phyloP scores from a whole-genome alignment of 2,888 invertebrate species.

The Caenorhabditis imperialis region DNA sequence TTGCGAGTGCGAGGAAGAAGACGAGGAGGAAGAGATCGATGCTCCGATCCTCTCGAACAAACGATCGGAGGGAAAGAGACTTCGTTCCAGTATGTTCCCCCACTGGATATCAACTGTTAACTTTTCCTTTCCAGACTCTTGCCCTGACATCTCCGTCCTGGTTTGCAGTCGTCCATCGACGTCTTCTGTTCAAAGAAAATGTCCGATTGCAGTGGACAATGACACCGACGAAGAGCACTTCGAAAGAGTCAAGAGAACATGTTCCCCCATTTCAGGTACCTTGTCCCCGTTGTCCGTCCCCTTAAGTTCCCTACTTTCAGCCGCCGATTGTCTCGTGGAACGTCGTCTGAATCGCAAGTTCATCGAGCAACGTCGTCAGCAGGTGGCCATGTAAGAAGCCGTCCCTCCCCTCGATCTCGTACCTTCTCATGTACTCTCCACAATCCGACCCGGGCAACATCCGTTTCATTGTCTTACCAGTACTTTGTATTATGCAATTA shows the following conservation, averaged over 20 bases:
- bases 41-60: slow-evolving; percentile 48
- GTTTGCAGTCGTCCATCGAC: slow-evolving; percentile 22
- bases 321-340: slow-evolving; percentile 60
- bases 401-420: slow-evolving; percentile 29
- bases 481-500: slow-evolving; percentile 33
- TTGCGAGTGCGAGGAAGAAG: slow-evolving; percentile 25
- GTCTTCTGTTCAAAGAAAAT: slow-evolving; percentile 19
- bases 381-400: slow-evolving; percentile 61
- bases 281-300: slow-evolving; percentile 54
- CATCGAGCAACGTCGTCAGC: slow-evolving; percentile 58
- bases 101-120: background rate
- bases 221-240: slow-evolving; percentile 65
- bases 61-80: slow-evolving; percentile 25
- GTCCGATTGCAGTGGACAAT: slow-evolving; percentile 58
- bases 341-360: slow-evolving; percentile 59
- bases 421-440: slow-evolving; percentile 24
- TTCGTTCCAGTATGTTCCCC: slow-evolving; percentile 24
- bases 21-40: slow-evolving; percentile 42
- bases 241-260: slow-evolving; percentile 47
- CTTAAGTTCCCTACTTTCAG: slow-evolving; percentile 44
- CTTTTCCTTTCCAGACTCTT: slow-evolving; percentile 48
- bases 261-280: slow-evolving; percentile 56
- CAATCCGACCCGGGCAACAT: slow-evolving; percentile 37
- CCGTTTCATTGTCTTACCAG: slow-evolving; percentile 33
- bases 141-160: slow-evolving; percentile 55